Percentiles rank a stretch among this genome's conserved stretches.
Conservation (phyloP, 2,888 invertebrate genomes). For the Ophion ellenae region DNA sequence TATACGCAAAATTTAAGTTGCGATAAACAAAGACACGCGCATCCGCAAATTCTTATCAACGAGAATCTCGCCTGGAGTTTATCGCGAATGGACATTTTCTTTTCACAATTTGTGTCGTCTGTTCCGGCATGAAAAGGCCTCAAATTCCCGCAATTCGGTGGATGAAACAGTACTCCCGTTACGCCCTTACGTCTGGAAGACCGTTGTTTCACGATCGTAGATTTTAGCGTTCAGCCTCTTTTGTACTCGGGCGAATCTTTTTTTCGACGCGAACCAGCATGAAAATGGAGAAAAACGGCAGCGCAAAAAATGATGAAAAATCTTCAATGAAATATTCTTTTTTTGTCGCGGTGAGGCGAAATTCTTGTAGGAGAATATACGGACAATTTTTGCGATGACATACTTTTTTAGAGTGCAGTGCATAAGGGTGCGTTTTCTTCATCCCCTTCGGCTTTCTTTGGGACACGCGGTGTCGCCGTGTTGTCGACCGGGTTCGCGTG, state of each 20-base stretch:
- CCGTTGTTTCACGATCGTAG: too few relatives aligned
- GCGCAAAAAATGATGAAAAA: not conserved
- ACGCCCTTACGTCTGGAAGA: too few relatives aligned
- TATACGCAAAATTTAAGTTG: slow-evolving; percentile 18
- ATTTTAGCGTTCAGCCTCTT: too few relatives aligned
- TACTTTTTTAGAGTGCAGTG: slow-evolving; percentile 22
- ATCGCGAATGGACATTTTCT: slow-evolving; percentile 20
- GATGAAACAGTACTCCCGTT: too few relatives aligned
- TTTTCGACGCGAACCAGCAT: not conserved
- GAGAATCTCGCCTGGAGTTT: slow-evolving; percentile 28
- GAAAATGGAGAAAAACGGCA: not conserved
- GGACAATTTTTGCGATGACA: slow-evolving; percentile 19
- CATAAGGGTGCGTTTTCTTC: slow-evolving; percentile 8
- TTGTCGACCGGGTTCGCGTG: slow-evolving; percentile 73
- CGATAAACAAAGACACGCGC: slow-evolving; percentile 29
- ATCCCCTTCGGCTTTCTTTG: not conserved
- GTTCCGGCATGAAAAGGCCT: not conserved
- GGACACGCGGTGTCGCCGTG: slow-evolving; percentile 55
- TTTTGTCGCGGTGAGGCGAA: not conserved
- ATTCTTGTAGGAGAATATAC: not conserved
- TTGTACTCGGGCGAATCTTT: not conserved
- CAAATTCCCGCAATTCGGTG: too few relatives aligned
- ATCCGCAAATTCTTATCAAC: slow-evolving; percentile 47
- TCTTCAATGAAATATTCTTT: slow-evolving; percentile 30
- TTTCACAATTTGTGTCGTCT: slow-evolving; percentile 7